Percentiles rank a stretch among this genome's conserved stretches.
These are phyloP conservation scores for Sebastes itinus DNA, from an alignment of 2,797 vertebrate species.

Conservation along the genomic window DNA sequence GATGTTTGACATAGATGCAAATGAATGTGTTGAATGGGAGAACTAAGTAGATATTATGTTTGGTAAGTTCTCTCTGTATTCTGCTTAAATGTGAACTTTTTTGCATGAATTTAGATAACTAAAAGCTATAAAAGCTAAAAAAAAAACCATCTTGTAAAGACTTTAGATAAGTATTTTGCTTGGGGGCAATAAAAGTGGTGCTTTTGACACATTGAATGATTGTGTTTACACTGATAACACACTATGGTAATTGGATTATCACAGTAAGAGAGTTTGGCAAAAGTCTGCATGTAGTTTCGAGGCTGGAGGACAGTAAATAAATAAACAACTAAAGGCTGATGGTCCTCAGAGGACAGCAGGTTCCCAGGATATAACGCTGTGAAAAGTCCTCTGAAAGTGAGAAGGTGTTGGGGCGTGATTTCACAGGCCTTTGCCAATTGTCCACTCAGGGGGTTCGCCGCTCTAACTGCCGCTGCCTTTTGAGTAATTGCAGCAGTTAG, in stretches of 20 bases:
- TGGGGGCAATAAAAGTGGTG: background rate
- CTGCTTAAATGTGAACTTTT: background rate
- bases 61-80: background rate
- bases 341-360: background rate
- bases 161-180: slow-evolving; percentile 5
- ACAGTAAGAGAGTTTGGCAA: background rate
- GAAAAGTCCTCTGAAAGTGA: slow-evolving; percentile 48
- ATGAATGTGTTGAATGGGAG: background rate
- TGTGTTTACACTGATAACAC: slow-evolving; percentile 6
- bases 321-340: background rate
- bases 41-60: background rate
- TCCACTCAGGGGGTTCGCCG: slow-evolving; percentile 27
- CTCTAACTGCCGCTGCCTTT: slow-evolving; percentile 9
- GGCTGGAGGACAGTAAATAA: background rate
- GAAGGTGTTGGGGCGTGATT: slow-evolving; percentile 38
- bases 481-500: slow-evolving; percentile 52
- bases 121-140: background rate
- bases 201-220: slow-evolving; percentile 7
- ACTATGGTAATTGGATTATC: background rate
- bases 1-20: background rate
- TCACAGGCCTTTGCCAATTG: slow-evolving; percentile 60
- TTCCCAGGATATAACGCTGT: slow-evolving; percentile 25
- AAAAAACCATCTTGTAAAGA: background rate
- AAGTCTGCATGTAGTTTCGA: background rate
- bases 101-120: background rate